phyloP scores from a whole-genome alignment of 2,888 invertebrate genomes.

The Leptogaster cylindrica region DNA sequence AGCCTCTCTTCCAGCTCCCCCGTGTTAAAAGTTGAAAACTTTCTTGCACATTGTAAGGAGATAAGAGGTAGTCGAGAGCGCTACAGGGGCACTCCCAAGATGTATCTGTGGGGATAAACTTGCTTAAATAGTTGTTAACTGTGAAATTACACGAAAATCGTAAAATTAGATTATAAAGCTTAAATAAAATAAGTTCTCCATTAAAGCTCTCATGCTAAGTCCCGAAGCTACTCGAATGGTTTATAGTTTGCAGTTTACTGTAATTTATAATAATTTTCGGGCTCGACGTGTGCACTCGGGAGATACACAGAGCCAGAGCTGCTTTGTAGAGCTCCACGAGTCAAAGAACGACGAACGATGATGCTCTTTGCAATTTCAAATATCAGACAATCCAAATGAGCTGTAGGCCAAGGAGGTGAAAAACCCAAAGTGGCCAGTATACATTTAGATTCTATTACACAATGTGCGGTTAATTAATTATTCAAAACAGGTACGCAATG shows the following conservation, averaged over 20 bases:
- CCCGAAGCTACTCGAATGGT: background rate
- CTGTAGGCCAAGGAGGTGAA: slow-evolving; percentile 7
- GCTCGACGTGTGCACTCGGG: too few relatives aligned
- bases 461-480: slow-evolving; percentile 29
- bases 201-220: slow-evolving; percentile 12
- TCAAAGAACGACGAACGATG: too few relatives aligned
- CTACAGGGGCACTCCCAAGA: slow-evolving; percentile 26
- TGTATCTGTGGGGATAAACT: slow-evolving; percentile 27
- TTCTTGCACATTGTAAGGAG: slow-evolving; percentile 38
- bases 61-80: slow-evolving; percentile 36
- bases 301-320: background rate
- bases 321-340: too few relatives aligned
- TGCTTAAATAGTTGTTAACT: slow-evolving; percentile 44
- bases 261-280: background rate
- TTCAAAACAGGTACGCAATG: slow-evolving; percentile 35
- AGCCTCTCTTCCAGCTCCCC: slow-evolving; percentile 3
- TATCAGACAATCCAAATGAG: slow-evolving; percentile 23
- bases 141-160: slow-evolving; percentile 44
- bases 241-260: too few relatives aligned
- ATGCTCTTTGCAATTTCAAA: too few relatives aligned
- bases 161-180: slow-evolving; percentile 48
- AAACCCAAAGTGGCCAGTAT: slow-evolving; percentile 14
- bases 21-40: slow-evolving; percentile 31
- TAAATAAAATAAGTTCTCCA: slow-evolving; percentile 41
- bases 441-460: slow-evolving; percentile 30